phyloP scores from a whole-genome alignment of 2,797 vertebrate species.

The Florisuga fusca region DNA sequence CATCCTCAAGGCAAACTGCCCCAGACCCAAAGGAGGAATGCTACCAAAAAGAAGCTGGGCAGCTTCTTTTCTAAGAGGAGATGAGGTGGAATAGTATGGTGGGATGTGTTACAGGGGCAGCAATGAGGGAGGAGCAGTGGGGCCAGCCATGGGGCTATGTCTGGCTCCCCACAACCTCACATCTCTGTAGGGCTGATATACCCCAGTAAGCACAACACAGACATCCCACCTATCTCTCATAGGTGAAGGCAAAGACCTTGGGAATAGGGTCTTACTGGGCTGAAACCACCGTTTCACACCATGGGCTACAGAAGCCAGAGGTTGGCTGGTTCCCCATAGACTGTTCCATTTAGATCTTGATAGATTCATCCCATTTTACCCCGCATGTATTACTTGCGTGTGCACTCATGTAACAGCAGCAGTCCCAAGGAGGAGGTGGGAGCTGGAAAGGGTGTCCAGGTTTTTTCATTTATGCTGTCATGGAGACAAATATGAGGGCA shows the following conservation, averaged over 20 bases:
- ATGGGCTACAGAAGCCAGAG: neutral
- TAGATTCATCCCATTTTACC: neutral
- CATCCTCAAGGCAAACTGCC: neutral
- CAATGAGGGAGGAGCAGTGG: neutral
- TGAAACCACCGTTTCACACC: neutral
- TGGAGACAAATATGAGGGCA: neutral
- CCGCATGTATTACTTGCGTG: neutral
- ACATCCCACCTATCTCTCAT: neutral
- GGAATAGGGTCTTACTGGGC: neutral
- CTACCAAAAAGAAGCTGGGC: neutral
- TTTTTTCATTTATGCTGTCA: neutral
- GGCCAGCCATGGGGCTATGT: neutral
- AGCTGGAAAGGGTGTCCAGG: neutral
- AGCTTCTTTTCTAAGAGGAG: neutral
- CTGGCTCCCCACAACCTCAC: neutral
- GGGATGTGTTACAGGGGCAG: neutral
- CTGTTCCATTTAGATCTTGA: neutral
- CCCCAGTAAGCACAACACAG: neutral
- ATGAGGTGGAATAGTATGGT: fast-evolving
- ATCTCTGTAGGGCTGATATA: neutral
- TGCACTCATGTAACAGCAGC: fast-evolving
- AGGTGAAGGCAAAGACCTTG: fast-evolving
- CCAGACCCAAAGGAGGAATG: neutral
- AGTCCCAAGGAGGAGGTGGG: neutral
- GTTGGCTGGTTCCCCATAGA: neutral